These are phyloP conservation scores for Frankliniella fusca DNA, from an alignment of 2,888 invertebrate genomes.

Conservation along the genomic window DNA sequence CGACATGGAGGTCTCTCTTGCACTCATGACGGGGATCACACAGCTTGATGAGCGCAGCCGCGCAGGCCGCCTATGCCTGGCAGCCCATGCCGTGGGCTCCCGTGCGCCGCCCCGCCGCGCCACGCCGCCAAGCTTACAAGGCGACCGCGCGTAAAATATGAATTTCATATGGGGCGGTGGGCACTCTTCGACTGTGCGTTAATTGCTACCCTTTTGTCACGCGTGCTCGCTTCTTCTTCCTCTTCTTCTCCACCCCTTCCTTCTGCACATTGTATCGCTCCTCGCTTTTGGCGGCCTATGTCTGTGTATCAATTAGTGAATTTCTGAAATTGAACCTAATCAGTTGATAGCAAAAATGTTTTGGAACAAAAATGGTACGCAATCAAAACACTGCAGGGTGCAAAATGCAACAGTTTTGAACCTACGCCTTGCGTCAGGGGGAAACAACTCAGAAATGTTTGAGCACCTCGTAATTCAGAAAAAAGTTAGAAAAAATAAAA, in stretches of 20 bases:
- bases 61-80: not conserved
- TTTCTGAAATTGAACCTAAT: too few relatives aligned
- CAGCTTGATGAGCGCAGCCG: not conserved
- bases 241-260: not conserved
- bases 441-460: too few relatives aligned
- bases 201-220: slow-evolving; percentile 19
- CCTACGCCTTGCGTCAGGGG: too few relatives aligned
- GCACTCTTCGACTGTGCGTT: slow-evolving; percentile 10
- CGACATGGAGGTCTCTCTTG: not conserved
- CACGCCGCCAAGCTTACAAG: slow-evolving; percentile 1
- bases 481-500: too few relatives aligned
- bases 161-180: slow-evolving; percentile 26
- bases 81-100: not conserved
- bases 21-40: not conserved
- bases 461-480: too few relatives aligned
- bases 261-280: not conserved
- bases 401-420: not conserved
- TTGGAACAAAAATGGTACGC: too few relatives aligned
- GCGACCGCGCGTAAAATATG: slow-evolving; percentile 14
- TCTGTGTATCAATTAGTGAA: too few relatives aligned
- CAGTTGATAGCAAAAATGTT: too few relatives aligned
- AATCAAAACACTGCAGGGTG: not conserved
- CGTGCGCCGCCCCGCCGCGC: not conserved
- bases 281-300: not conserved
- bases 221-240: not conserved